These are phyloP conservation scores for Drosophila parabipectinata DNA, from an alignment of 1,140 invertebrate genomes.

Conservation along the genomic window DNA sequence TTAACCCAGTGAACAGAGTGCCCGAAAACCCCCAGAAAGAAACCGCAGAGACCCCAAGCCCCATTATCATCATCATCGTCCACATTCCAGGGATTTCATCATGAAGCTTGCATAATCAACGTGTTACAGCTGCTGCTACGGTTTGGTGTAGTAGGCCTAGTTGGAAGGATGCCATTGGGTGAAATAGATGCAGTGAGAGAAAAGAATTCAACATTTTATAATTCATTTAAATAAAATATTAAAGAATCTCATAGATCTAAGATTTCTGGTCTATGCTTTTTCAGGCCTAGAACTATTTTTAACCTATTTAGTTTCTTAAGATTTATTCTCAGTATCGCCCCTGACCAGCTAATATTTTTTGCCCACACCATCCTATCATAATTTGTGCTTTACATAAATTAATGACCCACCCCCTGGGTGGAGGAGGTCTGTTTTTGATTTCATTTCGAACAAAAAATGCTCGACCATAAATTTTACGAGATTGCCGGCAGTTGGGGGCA, in stretches of 20 bases:
- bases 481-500: constrained; percentile 17
- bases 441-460: constrained; percentile 57
- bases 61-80: constrained; percentile 56
- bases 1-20: constrained; percentile 50
- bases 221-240: too few species aligned
- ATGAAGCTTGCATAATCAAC: constrained; percentile 71
- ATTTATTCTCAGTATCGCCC: neutral
- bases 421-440: constrained; percentile 64
- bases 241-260: too few species aligned
- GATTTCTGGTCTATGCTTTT: neutral
- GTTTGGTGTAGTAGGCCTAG: constrained; percentile 63
- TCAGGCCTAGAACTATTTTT: neutral
- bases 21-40: constrained; percentile 24
- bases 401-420: constrained; percentile 64
- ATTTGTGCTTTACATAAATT: constrained; percentile 84
- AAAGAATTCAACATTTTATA: neutral
- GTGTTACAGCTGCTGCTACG: constrained; percentile 64
- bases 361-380: constrained; percentile 63
- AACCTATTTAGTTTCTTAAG: constrained; percentile 4
- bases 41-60: constrained; percentile 54
- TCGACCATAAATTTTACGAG: constrained; percentile 55
- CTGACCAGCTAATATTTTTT: constrained; percentile 11
- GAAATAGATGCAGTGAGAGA: neutral
- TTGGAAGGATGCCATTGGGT: constrained; percentile 54
- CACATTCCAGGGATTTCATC: constrained; percentile 58